Conservation (phyloP, 2,888 invertebrate genomes). For the Idaea aversata region DNA sequence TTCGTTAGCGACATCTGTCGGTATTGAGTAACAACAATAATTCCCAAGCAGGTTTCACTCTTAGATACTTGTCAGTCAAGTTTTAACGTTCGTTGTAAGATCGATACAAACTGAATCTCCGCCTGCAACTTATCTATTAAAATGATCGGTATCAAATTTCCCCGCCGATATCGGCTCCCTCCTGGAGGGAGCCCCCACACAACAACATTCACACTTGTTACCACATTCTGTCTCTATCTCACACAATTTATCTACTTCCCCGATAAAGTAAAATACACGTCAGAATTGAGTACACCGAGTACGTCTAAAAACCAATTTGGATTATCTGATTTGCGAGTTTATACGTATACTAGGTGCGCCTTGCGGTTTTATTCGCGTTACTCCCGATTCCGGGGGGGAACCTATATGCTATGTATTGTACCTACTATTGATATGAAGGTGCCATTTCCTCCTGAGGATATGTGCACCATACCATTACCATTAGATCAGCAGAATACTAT, state of each 20-base stretch:
- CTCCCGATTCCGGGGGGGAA: background rate
- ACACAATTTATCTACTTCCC: constrained; percentile 70
- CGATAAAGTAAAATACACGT: constrained; percentile 74
- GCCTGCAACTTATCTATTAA: constrained; percentile 20
- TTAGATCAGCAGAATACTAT: no score
- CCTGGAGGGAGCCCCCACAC: constrained; percentile 9
- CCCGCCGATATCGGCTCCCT: constrained; percentile 22
- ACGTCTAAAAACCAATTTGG: constrained; percentile 77
- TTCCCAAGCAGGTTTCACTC: no score
- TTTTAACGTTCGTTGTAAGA: background rate
- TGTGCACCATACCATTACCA: no score
- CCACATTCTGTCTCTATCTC: constrained; percentile 55
- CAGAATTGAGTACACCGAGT: constrained; percentile 65
- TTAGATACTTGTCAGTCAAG: no score
- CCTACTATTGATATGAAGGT: no score
- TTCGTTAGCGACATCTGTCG: no score
- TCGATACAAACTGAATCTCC: constrained; percentile 15
- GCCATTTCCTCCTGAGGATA: no score
- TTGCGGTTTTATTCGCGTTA: background rate
- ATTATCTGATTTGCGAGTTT: constrained; percentile 75
- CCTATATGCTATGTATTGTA: no score
- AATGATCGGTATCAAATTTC: constrained; percentile 23
- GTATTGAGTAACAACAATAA: no score
- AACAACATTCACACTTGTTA: constrained; percentile 43
- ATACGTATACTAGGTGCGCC: constrained; percentile 36